A percentile compares a stretch with the other conserved stretches of the same genome.
Evolutionary conservation across 2,113 vertebrate genomes (phyloP).

Genomic region (Xerus inauris): DNA sequence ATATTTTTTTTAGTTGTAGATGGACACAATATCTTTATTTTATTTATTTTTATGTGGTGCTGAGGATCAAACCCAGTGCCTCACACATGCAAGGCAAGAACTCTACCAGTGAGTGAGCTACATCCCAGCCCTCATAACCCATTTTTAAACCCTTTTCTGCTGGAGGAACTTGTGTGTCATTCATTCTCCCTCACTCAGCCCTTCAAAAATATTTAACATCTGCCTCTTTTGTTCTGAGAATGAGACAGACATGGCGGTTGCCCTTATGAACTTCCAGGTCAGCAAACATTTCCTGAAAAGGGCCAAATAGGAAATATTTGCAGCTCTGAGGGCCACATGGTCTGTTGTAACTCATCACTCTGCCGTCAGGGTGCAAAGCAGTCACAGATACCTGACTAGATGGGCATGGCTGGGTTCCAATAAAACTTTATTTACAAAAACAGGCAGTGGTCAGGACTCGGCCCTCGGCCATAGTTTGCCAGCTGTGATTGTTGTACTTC

Average conservation of each 20-base stretch:
- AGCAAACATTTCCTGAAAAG: not conserved
- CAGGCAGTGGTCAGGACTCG: not conserved
- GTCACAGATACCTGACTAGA: not conserved
- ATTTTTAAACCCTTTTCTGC: not conserved
- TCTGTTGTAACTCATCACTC: not conserved
- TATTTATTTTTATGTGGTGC: too few relatives aligned
- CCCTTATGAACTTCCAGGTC: not conserved
- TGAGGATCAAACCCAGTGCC: too few relatives aligned
- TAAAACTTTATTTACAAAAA: not conserved
- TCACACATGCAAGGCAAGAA: too few relatives aligned
- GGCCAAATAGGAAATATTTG: not conserved
- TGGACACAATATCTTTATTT: too few relatives aligned
- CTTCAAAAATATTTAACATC: not conserved
- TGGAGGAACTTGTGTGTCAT: not conserved
- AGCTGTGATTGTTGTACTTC: not conserved
- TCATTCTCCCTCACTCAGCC: not conserved
- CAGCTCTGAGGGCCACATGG: not conserved
- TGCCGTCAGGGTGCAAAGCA: not conserved
- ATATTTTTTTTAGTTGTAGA: too few relatives aligned
- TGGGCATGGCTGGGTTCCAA: not conserved
- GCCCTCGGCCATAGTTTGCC: not conserved
- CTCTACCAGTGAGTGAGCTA: too few relatives aligned
- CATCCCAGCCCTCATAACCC: too few relatives aligned
- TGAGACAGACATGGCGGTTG: not conserved
- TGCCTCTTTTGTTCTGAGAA: not conserved